These are phyloP conservation scores for Orbicella faveolata DNA, from an alignment of 64 coral and sea anemone species.

Conservation along the genomic window DNA sequence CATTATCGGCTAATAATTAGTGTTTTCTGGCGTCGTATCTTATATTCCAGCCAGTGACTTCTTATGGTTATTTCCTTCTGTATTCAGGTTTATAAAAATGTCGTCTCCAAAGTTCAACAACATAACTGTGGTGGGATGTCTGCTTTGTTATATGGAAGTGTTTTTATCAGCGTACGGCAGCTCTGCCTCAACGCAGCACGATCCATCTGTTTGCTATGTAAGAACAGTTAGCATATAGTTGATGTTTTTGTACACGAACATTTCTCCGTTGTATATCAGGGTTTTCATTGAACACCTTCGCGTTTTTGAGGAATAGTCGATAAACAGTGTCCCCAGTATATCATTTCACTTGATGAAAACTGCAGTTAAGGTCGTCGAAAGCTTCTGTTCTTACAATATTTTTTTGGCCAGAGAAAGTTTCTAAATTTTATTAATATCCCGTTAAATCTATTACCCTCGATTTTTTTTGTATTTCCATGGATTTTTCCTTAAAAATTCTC, in stretches of 20 bases:
- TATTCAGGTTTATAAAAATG: conserved; percentile 62
- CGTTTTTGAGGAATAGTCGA: no score
- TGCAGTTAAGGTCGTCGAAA: no score
- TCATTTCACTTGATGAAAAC: no score
- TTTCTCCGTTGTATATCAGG: no score
- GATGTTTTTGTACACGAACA: no score
- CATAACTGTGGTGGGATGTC: conserved; percentile 57
- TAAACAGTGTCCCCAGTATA: no score
- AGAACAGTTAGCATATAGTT: background rate
- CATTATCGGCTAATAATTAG: background rate
- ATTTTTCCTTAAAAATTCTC: no score
- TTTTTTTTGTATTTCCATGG: no score
- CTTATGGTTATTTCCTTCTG: background rate
- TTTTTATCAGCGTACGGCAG: conserved; percentile 37
- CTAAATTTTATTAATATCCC: no score
- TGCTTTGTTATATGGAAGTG: conserved; percentile 55
- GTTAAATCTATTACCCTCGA: background rate
- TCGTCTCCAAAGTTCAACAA: conserved; percentile 80
- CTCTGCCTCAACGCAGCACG: conserved; percentile 1
- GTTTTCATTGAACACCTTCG: no score
- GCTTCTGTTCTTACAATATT: no score
- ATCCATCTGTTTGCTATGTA: conserved; percentile 41
- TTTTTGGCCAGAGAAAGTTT: no score
- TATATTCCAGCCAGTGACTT: background rate
- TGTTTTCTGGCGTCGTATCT: background rate